Base-by-base conservation (phyloP, 1,140 invertebrate species). In the Prorops nasuta region DNA sequence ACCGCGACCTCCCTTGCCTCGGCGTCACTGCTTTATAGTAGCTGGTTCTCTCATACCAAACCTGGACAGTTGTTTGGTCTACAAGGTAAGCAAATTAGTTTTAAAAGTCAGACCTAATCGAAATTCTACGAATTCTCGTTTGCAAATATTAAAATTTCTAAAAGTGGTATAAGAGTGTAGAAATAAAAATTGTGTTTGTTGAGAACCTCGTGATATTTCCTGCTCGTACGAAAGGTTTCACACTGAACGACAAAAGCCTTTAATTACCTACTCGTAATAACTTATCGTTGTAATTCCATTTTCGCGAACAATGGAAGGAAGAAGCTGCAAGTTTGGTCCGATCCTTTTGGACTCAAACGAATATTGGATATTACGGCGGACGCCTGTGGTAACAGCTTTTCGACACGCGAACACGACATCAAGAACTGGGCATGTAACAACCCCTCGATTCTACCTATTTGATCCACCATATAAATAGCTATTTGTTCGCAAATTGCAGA, bases 31-130 rank as follows among this genome's bases (percentile, higher is more conserved):
- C 65, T 79, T 19, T 79, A 79, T 48, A 72, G 71, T 36, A 72
- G 71, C 46, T 79, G 78, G 78, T 71, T 79, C 40, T 65, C 69
- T 4, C 72, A 75, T 56, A 66, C 73, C 20, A 79, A 78, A 48
- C 65, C 77, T 28, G 68, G 63, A 12, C 74, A 77, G 49, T 58
- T 79, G 38, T 79, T 79, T 52, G 74, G 72, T 3, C 49, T 79
- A 10, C 78, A 79, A 75, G 78, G 78, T 79, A 63, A 60, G 44
- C 24, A 10, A 28, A 28, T 6, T n/a, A n/a, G n/a, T n/a, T n/a
- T n/a, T n/a, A n/a, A n/a, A n/a, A n/a, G n/a, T n/a, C n/a, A n/a
- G n/a, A n/a, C n/a, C n/a, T n/a, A n/a, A n/a, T n/a, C n/a, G n/a
- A n/a, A n/a, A n/a, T n/a, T n/a, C n/a, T n/a, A n/a, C n/a, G n/a